Evolutionary conservation across 2,113 vertebrate species (phyloP).

Genomic region (Fregata magnificens): DNA sequence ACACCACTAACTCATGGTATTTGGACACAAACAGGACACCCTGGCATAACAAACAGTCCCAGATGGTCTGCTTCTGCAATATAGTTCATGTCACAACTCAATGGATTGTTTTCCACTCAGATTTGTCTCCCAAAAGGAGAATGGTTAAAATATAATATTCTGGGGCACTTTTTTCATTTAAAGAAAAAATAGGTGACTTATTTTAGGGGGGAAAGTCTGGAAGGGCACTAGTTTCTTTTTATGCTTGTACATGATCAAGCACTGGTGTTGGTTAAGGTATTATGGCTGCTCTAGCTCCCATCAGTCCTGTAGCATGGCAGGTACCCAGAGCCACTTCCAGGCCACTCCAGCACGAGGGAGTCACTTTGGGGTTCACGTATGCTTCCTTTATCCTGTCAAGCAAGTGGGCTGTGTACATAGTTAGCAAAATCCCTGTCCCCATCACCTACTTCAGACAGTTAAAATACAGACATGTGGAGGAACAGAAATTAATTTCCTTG

Average conservation of each 20-base stretch:
- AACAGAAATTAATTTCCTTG: neutral
- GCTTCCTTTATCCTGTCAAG: neutral
- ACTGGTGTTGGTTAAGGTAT: neutral
- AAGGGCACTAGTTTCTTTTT: neutral
- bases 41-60: neutral
- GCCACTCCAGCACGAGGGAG: neutral
- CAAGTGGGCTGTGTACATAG: neutral
- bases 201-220: neutral
- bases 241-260: neutral
- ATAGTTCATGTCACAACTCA: neutral
- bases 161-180: neutral
- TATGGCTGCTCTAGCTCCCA: neutral
- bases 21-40: conserved; percentile 6
- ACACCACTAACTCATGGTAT: neutral
- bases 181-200: neutral
- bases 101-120: neutral
- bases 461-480: neutral
- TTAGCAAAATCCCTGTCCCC: neutral
- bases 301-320: neutral
- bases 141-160: neutral
- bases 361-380: neutral
- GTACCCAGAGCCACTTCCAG: neutral
- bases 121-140: neutral
- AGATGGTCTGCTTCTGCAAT: neutral
- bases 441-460: neutral